Evolutionary conservation across 2,797 vertebrate species (phyloP).

Genomic region (Eulemur rubriventer): DNA sequence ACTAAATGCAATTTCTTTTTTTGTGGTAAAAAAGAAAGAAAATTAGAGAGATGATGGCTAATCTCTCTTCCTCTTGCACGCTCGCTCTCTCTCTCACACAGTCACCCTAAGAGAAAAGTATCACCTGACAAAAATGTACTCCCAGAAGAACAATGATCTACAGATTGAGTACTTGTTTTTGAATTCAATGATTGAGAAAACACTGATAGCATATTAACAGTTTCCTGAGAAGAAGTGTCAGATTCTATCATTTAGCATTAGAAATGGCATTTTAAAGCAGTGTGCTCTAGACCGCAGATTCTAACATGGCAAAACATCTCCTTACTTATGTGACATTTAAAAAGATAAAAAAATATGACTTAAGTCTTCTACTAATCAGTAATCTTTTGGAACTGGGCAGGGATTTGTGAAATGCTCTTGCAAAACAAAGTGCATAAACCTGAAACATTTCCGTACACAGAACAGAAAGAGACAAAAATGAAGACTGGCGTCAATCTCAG

Average conservation of each 20-base stretch:
- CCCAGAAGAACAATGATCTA: background rate
- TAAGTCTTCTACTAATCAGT: background rate
- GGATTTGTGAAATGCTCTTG: background rate
- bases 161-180: background rate
- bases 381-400: background rate
- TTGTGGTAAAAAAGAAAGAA: slow-evolving; percentile 18
- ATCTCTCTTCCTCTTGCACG: background rate
- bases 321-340: slow-evolving; percentile 17
- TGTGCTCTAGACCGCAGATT: background rate
- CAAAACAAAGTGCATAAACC: background rate
- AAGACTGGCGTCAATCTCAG: background rate
- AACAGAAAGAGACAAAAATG: background rate
- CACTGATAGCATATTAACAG: background rate
- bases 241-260: background rate
- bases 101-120: background rate
- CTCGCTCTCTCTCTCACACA: too few relatives aligned
- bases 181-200: slow-evolving; percentile 23
- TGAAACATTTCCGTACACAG: background rate
- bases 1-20: background rate
- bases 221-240: background rate
- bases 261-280: slow-evolving; percentile 23
- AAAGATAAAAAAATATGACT: background rate
- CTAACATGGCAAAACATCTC: background rate
- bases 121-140: background rate
- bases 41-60: background rate